These are phyloP conservation scores for Bombus impatiens DNA, from an alignment of 1,140 invertebrate species.

Conservation along the genomic window DNA sequence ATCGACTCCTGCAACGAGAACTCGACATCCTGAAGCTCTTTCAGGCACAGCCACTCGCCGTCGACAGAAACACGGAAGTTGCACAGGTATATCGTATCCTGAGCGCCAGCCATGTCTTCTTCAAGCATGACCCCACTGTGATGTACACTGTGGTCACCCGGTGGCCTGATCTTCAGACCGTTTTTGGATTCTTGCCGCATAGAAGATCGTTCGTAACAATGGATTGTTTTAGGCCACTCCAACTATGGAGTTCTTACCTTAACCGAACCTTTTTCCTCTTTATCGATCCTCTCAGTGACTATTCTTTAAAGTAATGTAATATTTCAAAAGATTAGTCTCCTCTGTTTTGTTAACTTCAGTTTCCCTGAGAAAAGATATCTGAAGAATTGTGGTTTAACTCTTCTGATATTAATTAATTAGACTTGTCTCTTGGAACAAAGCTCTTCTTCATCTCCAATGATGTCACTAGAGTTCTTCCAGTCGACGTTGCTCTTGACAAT, in stretches of 20 bases:
- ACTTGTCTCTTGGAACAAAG: background rate
- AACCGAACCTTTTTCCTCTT: background rate
- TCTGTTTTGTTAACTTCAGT: background rate
- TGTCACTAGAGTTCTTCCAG: background rate
- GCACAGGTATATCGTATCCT: slow-evolving; percentile 98
- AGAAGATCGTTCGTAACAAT: slow-evolving; percentile 65
- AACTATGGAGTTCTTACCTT: background rate
- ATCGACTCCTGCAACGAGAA: slow-evolving; percentile 87
- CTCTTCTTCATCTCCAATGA: background rate
- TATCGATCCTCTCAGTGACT: slow-evolving; percentile 7
- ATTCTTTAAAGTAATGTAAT: background rate
- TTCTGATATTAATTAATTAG: background rate
- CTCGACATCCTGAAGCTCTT: slow-evolving; percentile 95
- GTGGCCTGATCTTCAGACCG: slow-evolving; percentile 74
- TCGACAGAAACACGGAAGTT: slow-evolving; percentile 98
- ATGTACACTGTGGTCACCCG: slow-evolving; percentile 77
- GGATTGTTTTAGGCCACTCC: slow-evolving; percentile 4
- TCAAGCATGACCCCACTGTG: slow-evolving; percentile 81
- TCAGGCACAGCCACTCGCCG: slow-evolving; percentile 98
- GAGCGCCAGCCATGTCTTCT: slow-evolving; percentile 91
- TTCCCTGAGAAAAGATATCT: background rate
- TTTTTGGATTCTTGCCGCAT: slow-evolving; percentile 78
- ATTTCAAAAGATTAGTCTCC: background rate
- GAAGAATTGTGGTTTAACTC: background rate
- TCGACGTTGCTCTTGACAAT: background rate